Conservation (phyloP, 2,797 vertebrate species). For the Echiichthys vipera region DNA sequence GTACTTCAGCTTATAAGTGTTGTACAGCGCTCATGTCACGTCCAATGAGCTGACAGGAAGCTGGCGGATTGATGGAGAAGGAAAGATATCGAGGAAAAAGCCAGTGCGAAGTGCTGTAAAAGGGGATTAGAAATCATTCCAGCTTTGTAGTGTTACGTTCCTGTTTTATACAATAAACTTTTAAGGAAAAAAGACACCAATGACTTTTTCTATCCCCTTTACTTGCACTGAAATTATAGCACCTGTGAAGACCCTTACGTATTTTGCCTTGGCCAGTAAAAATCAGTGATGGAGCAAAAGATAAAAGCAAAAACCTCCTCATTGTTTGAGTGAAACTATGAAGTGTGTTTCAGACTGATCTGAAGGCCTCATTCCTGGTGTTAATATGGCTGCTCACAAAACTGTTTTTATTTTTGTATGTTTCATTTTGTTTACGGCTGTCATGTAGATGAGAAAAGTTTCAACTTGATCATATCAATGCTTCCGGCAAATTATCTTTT, state of each 20-base stretch:
- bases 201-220: constrained; percentile 66
- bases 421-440: constrained; percentile 34
- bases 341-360: constrained; percentile 47
- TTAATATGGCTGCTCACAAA: constrained; percentile 41
- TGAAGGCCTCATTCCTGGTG: constrained; percentile 48
- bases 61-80: constrained; percentile 6
- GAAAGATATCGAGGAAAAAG: constrained; percentile 23
- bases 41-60: constrained; percentile 22
- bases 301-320: constrained; percentile 70
- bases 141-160: constrained; percentile 65
- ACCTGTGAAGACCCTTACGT: constrained; percentile 70
- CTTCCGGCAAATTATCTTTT: constrained; percentile 39
- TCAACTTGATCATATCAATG: constrained; percentile 32
- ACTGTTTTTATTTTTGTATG: constrained; percentile 35
- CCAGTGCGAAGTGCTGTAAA: constrained; percentile 51
- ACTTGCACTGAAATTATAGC: constrained; percentile 77
- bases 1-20: constrained; percentile 19
- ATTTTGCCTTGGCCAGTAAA: constrained; percentile 74
- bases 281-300: constrained; percentile 63
- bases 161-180: constrained; percentile 67
- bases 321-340: constrained; percentile 34
- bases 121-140: constrained; percentile 68
- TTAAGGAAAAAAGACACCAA: constrained; percentile 43
- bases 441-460: constrained; percentile 10
- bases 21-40: constrained; percentile 36